A percentile compares a stretch with the other conserved stretches of the same genome.
These are phyloP conservation scores for Branchellion lobata DNA, from an alignment of 2,888 invertebrate genomes.

Conservation along the genomic window DNA sequence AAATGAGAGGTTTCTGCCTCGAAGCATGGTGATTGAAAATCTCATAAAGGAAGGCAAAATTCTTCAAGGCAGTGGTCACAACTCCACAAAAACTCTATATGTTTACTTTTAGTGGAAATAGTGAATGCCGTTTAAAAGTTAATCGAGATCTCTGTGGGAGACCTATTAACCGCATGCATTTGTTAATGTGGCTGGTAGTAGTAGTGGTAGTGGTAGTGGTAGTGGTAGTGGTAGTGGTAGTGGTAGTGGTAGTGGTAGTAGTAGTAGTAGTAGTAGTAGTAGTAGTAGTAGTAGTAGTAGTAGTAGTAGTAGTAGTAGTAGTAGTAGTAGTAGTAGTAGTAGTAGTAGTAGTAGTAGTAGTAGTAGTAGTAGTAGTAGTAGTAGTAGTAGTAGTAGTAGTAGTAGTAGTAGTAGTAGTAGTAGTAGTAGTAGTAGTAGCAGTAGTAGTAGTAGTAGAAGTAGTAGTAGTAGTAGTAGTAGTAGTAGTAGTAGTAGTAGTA, in stretches of 20 bases:
- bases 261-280: neutral
- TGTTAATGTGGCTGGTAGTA: too few relatives aligned
- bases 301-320: conserved; percentile 1
- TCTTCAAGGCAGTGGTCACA: too few relatives aligned
- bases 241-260: neutral
- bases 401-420: neutral
- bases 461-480: neutral
- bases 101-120: too few relatives aligned
- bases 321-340: neutral
- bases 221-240: too few relatives aligned
- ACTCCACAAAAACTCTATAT: too few relatives aligned
- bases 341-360: neutral
- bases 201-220: too few relatives aligned
- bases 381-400: neutral
- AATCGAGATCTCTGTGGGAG: too few relatives aligned
- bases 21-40: too few relatives aligned
- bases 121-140: too few relatives aligned
- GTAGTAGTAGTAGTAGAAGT: neutral
- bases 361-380: conserved; percentile 1
- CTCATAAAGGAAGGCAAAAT: too few relatives aligned
- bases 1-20: too few relatives aligned
- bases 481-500: neutral
- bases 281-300: neutral
- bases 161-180: too few relatives aligned
- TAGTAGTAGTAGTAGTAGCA: neutral